These are phyloP conservation scores for Lontra canadensis DNA, from an alignment of 2,113 vertebrate genomes.

Conservation along the genomic window DNA sequence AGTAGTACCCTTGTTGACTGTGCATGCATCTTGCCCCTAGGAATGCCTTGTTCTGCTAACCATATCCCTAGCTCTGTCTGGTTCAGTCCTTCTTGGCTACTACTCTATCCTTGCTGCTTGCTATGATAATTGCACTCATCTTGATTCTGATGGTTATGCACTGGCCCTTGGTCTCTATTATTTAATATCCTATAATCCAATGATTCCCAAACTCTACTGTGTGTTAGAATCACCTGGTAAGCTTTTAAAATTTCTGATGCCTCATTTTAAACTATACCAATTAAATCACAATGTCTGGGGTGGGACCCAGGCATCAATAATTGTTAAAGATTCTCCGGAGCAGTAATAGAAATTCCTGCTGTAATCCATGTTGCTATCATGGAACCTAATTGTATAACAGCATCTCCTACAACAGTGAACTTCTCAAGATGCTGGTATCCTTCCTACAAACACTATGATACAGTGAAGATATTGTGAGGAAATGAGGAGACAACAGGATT, in stretches of 20 bases:
- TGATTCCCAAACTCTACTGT: neutral
- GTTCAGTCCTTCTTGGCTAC: neutral
- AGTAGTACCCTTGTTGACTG: neutral
- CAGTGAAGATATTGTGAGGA: neutral
- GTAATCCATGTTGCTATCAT: neutral
- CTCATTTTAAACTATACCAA: neutral
- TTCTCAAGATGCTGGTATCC: neutral
- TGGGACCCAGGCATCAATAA: neutral
- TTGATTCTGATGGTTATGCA: neutral
- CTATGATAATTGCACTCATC: neutral
- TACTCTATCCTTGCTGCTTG: neutral
- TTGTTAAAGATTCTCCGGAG: neutral
- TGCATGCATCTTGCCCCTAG: neutral
- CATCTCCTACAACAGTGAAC: neutral
- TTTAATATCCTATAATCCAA: neutral
- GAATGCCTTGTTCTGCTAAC: neutral
- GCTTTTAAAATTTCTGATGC: neutral
- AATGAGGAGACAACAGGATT: neutral
- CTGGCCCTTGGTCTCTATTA: neutral
- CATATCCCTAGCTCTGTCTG: neutral
- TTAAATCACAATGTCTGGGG: neutral
- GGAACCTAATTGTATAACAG: neutral
- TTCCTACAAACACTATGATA: neutral
- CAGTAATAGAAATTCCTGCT: neutral
- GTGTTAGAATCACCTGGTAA: neutral